Base-by-base conservation (phyloP, 1,140 invertebrate genomes). In the Platyura marginata region DNA sequence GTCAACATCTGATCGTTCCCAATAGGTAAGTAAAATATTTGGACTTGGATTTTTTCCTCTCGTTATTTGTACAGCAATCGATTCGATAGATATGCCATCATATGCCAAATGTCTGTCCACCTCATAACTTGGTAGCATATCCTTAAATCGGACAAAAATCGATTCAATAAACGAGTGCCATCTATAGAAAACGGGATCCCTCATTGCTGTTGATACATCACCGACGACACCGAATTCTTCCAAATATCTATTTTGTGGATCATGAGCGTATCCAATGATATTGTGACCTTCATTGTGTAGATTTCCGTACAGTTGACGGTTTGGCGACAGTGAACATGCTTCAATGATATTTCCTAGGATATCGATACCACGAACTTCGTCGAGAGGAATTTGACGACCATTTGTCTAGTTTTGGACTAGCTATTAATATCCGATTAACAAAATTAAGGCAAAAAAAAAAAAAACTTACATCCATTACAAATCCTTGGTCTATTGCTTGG, bases 181-280 rank as follows among this genome's bases (percentile, higher is more conserved):
- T n/a, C n/a, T n/a, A n/a, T 77, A 81, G 57, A 81, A 81, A 44
- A 77, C 64, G 0, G 78, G 77, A 56, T 81, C 78, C 35, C 77
- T 62, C 72, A 79, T 76, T 1, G 75, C 60, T 9, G 73, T 77
- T 0, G 73, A 69, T n/a, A 72, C 66, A 49, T 79, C 76, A 10
- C 68, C 74, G 59, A 79, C 77, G 0, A 77, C 69, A 35, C 72
- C 61, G 44, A 71, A 72, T 2, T 62, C 62, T 62, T 76, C 74
- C 47, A 75, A 60, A 46, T 72, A 70, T 6, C 66, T 59, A 33
- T 65, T 54, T 11, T 70, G 67, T 1, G 76, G 77, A 55, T 80
- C 77, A 49, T 80, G 76, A 40, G 68, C 59, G 45, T 65, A 72
- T 2, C 69, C 69, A 42, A 76, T 67, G 21, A 71, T 62, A 16